These are phyloP conservation scores for Gallirallus australis DNA, from an alignment of 2,797 vertebrate species.

Conservation along the genomic window DNA sequence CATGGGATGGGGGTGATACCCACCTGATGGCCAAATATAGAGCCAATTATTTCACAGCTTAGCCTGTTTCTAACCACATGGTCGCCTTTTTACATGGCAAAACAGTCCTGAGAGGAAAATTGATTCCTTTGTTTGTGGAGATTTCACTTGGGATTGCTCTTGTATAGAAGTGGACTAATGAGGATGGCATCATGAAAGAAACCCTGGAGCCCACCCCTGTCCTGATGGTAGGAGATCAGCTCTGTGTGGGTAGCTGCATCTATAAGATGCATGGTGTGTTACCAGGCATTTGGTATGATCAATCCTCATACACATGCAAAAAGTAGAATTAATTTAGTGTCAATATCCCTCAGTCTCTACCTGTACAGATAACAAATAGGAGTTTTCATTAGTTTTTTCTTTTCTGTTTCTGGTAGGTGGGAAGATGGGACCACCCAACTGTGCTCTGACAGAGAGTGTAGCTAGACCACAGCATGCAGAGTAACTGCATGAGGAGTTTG, in stretches of 20 bases:
- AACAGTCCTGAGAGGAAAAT: not conserved
- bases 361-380: not conserved
- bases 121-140: not conserved
- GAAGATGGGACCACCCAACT: not conserved
- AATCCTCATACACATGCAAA: not conserved
- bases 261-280: not conserved
- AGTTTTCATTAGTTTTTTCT: not conserved
- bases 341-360: not conserved
- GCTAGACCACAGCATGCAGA: not conserved
- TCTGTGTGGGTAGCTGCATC: not conserved
- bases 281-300: not conserved
- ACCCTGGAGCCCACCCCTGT: rapidly evolving
- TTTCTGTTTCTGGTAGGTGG: not conserved
- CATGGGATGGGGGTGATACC: not conserved
- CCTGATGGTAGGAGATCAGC: not conserved
- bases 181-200: not conserved
- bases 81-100: not conserved
- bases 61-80: not conserved
- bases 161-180: not conserved
- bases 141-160: not conserved
- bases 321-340: not conserved
- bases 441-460: rapidly evolving
- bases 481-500: not conserved
- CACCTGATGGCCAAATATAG: not conserved
- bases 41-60: not conserved